Evolutionary conservation across 1,140 invertebrate species (phyloP).

Genomic region (Zeugodacus cucurbitae): DNA sequence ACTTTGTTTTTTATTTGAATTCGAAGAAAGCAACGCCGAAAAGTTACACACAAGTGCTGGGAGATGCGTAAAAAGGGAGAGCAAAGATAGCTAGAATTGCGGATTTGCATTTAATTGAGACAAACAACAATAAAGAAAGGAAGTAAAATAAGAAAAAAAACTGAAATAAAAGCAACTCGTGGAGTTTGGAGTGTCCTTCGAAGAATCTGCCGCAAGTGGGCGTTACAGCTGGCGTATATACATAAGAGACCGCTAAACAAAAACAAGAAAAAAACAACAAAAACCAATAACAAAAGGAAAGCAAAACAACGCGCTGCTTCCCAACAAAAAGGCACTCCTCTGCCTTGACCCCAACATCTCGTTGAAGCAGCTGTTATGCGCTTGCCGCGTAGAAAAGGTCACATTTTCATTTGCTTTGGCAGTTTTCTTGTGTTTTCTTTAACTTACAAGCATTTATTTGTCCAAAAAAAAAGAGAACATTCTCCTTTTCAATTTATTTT

Average conservation of each 20-base stretch:
- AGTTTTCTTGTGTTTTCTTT: background rate
- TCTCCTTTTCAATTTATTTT: background rate
- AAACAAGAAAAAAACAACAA: background rate
- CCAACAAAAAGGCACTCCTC: background rate
- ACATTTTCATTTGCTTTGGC: background rate
- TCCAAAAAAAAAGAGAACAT: no score
- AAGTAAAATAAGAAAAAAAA: background rate
- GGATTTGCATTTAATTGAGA: constrained; percentile 26
- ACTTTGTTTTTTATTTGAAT: background rate
- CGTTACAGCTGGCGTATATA: background rate
- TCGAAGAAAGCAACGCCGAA: background rate
- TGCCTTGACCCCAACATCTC: background rate
- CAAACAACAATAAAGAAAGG: background rate
- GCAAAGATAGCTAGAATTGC: background rate
- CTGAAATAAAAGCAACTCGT: background rate
- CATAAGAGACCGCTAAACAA: background rate
- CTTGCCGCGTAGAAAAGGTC: background rate
- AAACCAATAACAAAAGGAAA: background rate
- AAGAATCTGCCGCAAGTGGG: background rate
- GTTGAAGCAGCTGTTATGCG: background rate
- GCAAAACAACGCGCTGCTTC: background rate
- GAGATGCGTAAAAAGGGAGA: background rate
- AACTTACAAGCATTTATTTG: background rate
- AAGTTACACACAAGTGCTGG: background rate
- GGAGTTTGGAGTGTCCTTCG: background rate